Percentiles rank a stretch among this genome's conserved stretches.
Evolutionary conservation across 2,797 vertebrate species (phyloP).

Genomic region (Chiroxiphia lanceolata): DNA sequence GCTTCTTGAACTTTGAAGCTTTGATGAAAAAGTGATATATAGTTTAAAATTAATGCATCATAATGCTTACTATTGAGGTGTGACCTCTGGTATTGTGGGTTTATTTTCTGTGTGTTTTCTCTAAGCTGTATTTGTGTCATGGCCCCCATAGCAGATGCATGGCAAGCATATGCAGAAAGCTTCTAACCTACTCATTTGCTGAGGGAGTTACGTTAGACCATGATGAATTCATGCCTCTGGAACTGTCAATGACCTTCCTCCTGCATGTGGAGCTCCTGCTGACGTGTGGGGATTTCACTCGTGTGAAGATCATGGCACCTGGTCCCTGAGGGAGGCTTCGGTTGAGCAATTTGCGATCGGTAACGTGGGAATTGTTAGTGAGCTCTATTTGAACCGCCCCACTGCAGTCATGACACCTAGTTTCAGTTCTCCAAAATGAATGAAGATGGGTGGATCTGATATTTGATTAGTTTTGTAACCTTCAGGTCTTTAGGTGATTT

Average conservation of each 20-base stretch:
- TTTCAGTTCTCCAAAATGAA: neutral
- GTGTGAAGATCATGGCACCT: fast-evolving
- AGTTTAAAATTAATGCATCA: neutral
- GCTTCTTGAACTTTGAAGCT: neutral
- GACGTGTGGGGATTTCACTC: fast-evolving
- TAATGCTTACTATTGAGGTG: neutral
- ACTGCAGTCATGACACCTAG: neutral
- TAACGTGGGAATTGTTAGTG: neutral
- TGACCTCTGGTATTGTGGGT: neutral
- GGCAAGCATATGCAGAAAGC: neutral
- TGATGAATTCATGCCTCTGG: neutral
- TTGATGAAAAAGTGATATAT: neutral
- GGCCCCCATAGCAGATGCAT: neutral
- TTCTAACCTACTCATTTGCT: neutral
- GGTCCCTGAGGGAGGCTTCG: neutral
- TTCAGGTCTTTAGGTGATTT: neutral
- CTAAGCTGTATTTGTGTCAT: neutral
- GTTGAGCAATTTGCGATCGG: neutral
- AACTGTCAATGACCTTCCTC: neutral
- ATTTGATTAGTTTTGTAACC: neutral
- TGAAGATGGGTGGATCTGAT: neutral
- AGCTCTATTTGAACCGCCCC: neutral
- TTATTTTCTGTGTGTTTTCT: neutral
- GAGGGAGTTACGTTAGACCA: neutral
- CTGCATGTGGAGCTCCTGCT: neutral